Evolutionary conservation across 2,888 invertebrate species (phyloP).

Genomic region (Epistrophe eligans): DNA sequence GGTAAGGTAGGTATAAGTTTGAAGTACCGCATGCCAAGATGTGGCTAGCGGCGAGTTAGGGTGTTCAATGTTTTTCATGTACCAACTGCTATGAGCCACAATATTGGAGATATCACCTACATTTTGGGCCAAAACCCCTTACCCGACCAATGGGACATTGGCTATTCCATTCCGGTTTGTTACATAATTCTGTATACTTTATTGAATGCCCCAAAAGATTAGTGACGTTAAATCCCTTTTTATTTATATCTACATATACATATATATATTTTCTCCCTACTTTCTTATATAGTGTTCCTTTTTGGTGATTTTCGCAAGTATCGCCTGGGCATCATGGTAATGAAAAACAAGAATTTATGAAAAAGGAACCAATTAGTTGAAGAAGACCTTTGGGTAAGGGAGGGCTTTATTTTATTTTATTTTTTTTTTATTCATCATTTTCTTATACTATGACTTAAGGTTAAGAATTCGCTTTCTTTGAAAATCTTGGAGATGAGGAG

Average conservation of each 20-base stretch:
- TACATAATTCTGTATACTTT: constrained; percentile 26
- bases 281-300: background rate
- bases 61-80: background rate
- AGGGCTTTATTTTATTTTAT: constrained; percentile 11
- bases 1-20: background rate
- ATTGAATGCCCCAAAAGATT: constrained; percentile 47
- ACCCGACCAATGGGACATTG: constrained; percentile 26
- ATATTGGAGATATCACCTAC: background rate
- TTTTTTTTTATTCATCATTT: constrained; percentile 8
- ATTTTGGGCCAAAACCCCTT: background rate
- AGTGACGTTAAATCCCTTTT: constrained; percentile 41
- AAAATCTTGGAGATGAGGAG: background rate
- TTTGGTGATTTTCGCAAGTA: background rate
- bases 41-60: background rate
- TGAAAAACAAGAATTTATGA: constrained; percentile 65
- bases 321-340: constrained; percentile 49
- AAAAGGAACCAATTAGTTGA: constrained; percentile 65
- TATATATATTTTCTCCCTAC: background rate
- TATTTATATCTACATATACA: background rate
- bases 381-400: constrained; percentile 19
- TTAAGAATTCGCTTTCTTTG: background rate
- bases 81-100: constrained; percentile 17
- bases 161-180: constrained; percentile 21
- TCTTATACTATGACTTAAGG: background rate
- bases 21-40: background rate